Evolutionary conservation across 23 tunicate genomes (phyloP).

Genomic region (Aplidium turbinatum): DNA sequence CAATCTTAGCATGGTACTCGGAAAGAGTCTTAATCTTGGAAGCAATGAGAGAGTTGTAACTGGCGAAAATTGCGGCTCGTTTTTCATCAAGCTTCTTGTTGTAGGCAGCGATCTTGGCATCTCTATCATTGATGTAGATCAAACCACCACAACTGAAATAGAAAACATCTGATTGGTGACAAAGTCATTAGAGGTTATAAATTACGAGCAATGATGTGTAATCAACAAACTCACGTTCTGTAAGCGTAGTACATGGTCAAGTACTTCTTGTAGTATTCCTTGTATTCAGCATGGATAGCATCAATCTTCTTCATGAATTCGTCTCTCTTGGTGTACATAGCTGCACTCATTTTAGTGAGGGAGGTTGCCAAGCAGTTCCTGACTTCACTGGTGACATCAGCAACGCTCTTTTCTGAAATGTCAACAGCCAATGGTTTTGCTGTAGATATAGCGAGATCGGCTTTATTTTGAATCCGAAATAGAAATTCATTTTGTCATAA

Average conservation of each 20-base stretch:
- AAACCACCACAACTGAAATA: constrained; percentile 25
- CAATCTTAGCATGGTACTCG: constrained; percentile 30
- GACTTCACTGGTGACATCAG: constrained; percentile 25
- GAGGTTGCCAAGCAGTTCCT: constrained; percentile 27
- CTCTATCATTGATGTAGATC: constrained; percentile 19
- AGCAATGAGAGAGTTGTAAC: constrained; percentile 35
- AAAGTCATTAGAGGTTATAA: background rate
- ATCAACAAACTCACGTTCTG: constrained; percentile 32
- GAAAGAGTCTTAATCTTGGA: constrained; percentile 21
- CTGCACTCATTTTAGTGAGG: constrained; percentile 28
- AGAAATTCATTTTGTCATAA: too few species aligned
- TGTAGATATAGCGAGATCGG: too few species aligned
- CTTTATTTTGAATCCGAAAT: too few species aligned
- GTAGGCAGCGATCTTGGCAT: constrained; percentile 40
- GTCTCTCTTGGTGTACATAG: constrained; percentile 21
- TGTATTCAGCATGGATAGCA: constrained; percentile 31
- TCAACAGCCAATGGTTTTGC: too few species aligned
- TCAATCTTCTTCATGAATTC: constrained; percentile 19
- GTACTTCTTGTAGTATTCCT: constrained; percentile 32
- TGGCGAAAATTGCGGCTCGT: constrained; percentile 12
- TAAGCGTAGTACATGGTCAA: constrained; percentile 34
- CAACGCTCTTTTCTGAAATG: constrained; percentile 36
- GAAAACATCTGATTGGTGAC: background rate
- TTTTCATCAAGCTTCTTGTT: constrained; percentile 26
- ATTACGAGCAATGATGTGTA: background rate